Conservation (phyloP, 2,797 vertebrate species). For the Anas georgica region DNA sequence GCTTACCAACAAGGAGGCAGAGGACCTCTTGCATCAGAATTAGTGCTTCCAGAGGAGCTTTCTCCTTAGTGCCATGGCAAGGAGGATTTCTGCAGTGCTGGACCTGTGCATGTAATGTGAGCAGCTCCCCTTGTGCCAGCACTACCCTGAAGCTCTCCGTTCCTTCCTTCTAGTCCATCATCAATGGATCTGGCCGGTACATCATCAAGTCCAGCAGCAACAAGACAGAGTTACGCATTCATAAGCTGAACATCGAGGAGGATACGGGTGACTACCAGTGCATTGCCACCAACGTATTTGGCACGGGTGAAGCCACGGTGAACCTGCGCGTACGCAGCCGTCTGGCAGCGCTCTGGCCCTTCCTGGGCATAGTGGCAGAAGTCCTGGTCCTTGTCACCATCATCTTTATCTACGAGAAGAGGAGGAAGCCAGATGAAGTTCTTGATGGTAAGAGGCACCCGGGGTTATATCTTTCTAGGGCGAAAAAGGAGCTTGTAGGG, state of each 20-base stretch:
- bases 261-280: slow-evolving; percentile 87
- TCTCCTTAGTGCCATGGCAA: not conserved
- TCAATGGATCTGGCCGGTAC: slow-evolving; percentile 81
- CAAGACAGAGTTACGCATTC: slow-evolving; percentile 81
- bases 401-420: slow-evolving; percentile 98
- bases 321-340: slow-evolving; percentile 89
- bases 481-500: too few relatives aligned
- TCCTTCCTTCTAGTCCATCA: slow-evolving; percentile 70
- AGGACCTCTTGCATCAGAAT: not conserved
- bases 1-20: not conserved
- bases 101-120: not conserved
- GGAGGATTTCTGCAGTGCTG: not conserved
- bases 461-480: not conserved
- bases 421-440: slow-evolving; percentile 93
- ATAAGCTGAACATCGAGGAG: slow-evolving; percentile 70
- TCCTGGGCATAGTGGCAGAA: slow-evolving; percentile 95
- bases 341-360: slow-evolving; percentile 95
- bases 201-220: slow-evolving; percentile 78
- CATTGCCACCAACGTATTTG: slow-evolving; percentile 69
- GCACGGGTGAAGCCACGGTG: slow-evolving; percentile 29
- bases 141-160: not conserved
- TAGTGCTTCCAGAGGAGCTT: not conserved
- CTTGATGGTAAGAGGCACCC: slow-evolving; percentile 84
- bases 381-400: slow-evolving; percentile 93
- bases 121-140: not conserved